phyloP scores from a whole-genome alignment of 2,113 vertebrate genomes.

The Pseudorhombus dupliciocellatus region DNA sequence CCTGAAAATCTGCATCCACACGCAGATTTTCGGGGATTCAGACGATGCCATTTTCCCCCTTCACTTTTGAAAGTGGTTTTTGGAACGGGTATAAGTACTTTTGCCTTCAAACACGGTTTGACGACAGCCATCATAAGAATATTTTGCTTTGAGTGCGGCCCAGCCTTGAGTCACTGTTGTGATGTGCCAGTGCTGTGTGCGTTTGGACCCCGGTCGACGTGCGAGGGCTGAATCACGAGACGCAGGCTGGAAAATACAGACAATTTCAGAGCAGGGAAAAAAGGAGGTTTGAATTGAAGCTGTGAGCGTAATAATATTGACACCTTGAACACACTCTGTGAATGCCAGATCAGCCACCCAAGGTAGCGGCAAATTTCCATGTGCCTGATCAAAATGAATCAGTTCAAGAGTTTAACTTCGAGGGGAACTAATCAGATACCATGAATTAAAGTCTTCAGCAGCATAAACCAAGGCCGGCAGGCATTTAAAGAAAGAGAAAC shows the following conservation, averaged over 20 bases:
- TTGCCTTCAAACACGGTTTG: no score
- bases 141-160: neutral
- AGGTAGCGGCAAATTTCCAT: neutral
- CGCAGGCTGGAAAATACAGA: neutral
- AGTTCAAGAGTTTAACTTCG: neutral
- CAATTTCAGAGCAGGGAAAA: neutral
- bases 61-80: no score
- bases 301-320: neutral
- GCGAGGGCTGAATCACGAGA: neutral
- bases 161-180: neutral
- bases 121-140: neutral
- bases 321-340: slow-evolving; percentile 3
- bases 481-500: neutral
- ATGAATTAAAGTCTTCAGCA: neutral
- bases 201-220: neutral
- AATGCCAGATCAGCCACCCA: neutral
- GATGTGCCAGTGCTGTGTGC: neutral
- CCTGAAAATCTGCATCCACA: neutral
- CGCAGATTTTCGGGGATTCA: no score
- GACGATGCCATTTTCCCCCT: neutral
- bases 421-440: neutral
- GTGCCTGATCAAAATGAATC: neutral
- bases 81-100: neutral
- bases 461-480: neutral
- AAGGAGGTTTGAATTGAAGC: neutral